Conservation (phyloP, 2,797 vertebrate species). For the Sebastes baramenuke region DNA sequence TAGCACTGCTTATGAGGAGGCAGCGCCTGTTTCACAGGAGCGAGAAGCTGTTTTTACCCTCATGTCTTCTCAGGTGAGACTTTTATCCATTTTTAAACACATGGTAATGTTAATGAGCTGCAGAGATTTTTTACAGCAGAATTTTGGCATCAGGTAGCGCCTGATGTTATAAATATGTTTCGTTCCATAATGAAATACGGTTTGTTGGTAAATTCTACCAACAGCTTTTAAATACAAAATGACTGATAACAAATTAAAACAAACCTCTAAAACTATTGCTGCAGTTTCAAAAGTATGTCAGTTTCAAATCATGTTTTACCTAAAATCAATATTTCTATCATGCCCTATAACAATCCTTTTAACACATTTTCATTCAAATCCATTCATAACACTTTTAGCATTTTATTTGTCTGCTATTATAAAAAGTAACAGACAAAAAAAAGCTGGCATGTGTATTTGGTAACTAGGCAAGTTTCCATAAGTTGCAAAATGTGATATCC, state of each 20-base stretch:
- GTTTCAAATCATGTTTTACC: neutral
- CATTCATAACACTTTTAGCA: neutral
- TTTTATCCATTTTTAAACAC: neutral
- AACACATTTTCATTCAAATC: neutral
- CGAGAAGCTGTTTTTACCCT: constrained; percentile 4
- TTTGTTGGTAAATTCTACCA: neutral
- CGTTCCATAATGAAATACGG: neutral
- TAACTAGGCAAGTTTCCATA: too few relatives aligned
- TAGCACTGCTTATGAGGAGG: constrained; percentile 16
- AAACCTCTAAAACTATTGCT: neutral
- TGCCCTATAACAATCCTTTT: neutral
- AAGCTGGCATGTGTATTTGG: too few relatives aligned
- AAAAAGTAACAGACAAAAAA: neutral
- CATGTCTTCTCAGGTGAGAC: constrained; percentile 5
- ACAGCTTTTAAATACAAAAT: neutral
- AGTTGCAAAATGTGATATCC: too few relatives aligned
- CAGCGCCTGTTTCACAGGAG: constrained; percentile 8
- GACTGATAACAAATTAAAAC: neutral
- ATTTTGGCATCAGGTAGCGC: neutral
- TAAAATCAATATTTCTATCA: neutral
- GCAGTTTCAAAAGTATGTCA: neutral
- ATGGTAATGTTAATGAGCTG: neutral
- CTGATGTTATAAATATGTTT: neutral
- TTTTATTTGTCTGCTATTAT: rapidly evolving
- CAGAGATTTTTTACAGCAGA: neutral